Evolutionary conservation across 1,140 invertebrate species (phyloP).

Genomic region (Potamilus streckersoni): DNA sequence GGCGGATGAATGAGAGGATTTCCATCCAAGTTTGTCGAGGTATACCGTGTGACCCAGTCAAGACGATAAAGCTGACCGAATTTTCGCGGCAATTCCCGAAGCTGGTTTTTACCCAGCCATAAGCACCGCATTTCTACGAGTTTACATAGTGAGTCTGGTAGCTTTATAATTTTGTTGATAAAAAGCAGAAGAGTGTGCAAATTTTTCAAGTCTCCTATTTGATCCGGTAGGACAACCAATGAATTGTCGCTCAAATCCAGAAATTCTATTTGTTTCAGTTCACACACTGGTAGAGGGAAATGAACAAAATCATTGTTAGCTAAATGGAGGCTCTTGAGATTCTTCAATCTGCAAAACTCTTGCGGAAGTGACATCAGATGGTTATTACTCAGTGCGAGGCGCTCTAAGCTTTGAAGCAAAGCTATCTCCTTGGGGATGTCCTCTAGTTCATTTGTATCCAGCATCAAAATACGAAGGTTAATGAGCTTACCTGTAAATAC

Average conservation of each 20-base stretch:
- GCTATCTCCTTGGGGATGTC: constrained; percentile 61
- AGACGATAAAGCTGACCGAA: constrained; percentile 61
- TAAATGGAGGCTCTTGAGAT: constrained; percentile 63
- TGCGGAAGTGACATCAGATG: constrained; percentile 54
- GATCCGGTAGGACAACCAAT: constrained; percentile 47
- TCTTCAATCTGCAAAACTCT: constrained; percentile 55
- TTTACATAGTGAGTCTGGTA: constrained; percentile 62
- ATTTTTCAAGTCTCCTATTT: constrained; percentile 58
- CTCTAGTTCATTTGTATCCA: constrained; percentile 67
- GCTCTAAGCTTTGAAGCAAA: constrained; percentile 60
- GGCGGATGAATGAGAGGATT: constrained; percentile 65
- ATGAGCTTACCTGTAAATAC: constrained; percentile 38
- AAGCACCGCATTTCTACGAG: constrained; percentile 59
- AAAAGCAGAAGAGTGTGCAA: constrained; percentile 63
- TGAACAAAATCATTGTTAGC: constrained; percentile 66
- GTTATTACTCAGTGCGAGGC: constrained; percentile 67
- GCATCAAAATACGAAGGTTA: constrained; percentile 60
- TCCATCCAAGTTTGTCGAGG: constrained; percentile 61
- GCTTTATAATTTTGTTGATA: constrained; percentile 56
- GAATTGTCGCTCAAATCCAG: constrained; percentile 64
- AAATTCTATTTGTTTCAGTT: constrained; percentile 60
- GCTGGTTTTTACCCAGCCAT: constrained; percentile 65
- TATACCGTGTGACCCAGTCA: constrained; percentile 63
- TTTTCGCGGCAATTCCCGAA: constrained; percentile 56
- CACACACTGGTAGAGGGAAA: constrained; percentile 58